phyloP scores from a whole-genome alignment of 2,888 invertebrate species.

The Copidosoma aretas region DNA sequence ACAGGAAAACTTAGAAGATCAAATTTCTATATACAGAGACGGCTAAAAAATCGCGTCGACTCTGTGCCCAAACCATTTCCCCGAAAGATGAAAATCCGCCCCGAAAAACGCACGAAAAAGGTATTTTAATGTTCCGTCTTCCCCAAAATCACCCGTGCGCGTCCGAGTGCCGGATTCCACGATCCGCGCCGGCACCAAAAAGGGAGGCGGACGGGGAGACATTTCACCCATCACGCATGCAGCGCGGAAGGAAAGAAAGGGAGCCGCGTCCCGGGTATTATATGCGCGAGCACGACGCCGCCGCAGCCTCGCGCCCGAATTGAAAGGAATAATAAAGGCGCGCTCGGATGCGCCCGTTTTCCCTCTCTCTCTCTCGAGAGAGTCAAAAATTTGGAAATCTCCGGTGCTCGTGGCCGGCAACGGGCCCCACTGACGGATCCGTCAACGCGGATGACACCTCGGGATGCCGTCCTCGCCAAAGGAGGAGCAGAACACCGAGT shows the following conservation, averaged over 20 bases:
- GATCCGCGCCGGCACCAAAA: no score
- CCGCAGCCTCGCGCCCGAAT: no score
- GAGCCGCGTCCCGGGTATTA: neutral
- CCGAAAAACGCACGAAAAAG: no score
- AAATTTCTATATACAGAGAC: no score
- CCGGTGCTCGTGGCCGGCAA: slow-evolving; percentile 39
- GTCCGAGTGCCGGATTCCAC: neutral
- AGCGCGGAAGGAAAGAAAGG: slow-evolving; percentile 6
- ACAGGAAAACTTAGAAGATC: no score
- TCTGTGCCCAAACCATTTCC: no score
- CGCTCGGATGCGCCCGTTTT: slow-evolving; percentile 25
- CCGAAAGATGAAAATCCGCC: no score
- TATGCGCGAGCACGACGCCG: neutral
- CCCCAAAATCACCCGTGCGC: neutral
- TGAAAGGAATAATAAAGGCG: slow-evolving; percentile 6
- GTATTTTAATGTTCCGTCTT: no score
- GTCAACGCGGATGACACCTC: slow-evolving; percentile 61
- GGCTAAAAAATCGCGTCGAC: no score
- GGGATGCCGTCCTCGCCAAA: slow-evolving; percentile 9
- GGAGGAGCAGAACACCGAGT: neutral
- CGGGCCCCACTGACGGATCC: slow-evolving; percentile 59
- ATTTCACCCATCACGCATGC: no score
- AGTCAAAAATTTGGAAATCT: slow-evolving; percentile 38
- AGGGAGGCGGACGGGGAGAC: no score
- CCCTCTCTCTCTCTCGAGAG: slow-evolving; percentile 28